Evolutionary conservation across 2,888 invertebrate genomes (phyloP).

Genomic region (Heliconius erato): DNA sequence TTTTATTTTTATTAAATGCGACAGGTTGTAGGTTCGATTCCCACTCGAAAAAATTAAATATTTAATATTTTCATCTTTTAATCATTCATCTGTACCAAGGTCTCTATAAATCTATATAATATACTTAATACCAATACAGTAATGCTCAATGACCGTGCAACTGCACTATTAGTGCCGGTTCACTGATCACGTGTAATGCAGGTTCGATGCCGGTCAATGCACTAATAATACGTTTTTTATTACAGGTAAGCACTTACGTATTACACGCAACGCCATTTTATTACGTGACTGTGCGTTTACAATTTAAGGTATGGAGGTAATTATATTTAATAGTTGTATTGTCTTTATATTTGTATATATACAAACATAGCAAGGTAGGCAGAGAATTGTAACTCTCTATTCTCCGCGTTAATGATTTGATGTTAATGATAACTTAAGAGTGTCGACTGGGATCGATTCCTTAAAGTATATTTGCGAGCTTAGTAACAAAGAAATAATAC

Average conservation of each 20-base stretch:
- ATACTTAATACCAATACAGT: not conserved
- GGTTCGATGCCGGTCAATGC: constrained; percentile 46
- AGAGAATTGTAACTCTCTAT: too few relatives aligned
- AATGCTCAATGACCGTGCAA: constrained; percentile 36
- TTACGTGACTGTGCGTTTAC: not conserved
- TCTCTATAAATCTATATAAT: not conserved
- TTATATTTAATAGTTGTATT: not conserved
- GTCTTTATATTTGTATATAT: too few relatives aligned
- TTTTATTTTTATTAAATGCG: too few relatives aligned
- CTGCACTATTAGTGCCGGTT: constrained; percentile 32
- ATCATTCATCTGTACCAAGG: not conserved
- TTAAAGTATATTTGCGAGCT: too few relatives aligned
- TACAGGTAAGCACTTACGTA: constrained; percentile 29
- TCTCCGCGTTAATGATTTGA: too few relatives aligned
- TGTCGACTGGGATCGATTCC: too few relatives aligned
- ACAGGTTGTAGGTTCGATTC: too few relatives aligned
- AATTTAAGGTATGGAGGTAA: not conserved
- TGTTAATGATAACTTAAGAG: too few relatives aligned
- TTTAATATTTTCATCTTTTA: not conserved
- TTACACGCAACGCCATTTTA: constrained; percentile 8
- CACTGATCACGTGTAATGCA: constrained; percentile 28
- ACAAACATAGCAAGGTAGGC: too few relatives aligned
- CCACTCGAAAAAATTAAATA: too few relatives aligned
- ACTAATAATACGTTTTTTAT: constrained; percentile 34
- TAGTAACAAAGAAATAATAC: too few relatives aligned